A percentile compares a stretch with the other conserved stretches of the same genome.
phyloP scores from a whole-genome alignment of 2,888 invertebrate genomes.

The Pogonocherus hispidulus region DNA sequence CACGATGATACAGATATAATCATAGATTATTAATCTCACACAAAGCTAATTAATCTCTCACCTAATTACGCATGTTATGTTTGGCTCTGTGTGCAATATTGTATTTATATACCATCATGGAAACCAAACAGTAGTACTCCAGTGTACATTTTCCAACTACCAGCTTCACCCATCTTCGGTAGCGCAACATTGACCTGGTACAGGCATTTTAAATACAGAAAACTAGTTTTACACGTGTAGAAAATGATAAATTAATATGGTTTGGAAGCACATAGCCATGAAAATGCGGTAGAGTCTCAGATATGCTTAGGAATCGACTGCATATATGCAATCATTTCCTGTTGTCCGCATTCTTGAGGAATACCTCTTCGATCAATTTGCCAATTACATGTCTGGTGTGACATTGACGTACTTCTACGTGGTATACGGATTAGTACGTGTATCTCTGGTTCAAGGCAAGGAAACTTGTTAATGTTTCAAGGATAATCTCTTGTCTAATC shows the following conservation, averaged over 20 bases:
- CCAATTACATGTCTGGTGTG: slow-evolving; percentile 32
- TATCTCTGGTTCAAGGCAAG: slow-evolving; percentile 6
- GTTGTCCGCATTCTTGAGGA: slow-evolving; percentile 37
- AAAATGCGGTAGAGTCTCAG: slow-evolving; percentile 36
- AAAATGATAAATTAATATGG: slow-evolving; percentile 36
- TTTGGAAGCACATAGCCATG: slow-evolving; percentile 26
- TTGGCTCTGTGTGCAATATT: too few relatives aligned
- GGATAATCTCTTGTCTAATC: slow-evolving; percentile 18
- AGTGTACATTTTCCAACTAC: not conserved
- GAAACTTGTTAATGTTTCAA: slow-evolving; percentile 14
- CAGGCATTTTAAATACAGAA: slow-evolving; percentile 23
- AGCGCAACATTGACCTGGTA: slow-evolving; percentile 3
- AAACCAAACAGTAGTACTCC: too few relatives aligned
- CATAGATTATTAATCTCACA: too few relatives aligned
- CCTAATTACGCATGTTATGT: too few relatives aligned
- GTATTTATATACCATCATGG: too few relatives aligned
- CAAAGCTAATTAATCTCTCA: too few relatives aligned
- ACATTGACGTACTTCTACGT: slow-evolving; percentile 10
- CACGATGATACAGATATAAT: too few relatives aligned
- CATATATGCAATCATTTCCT: slow-evolving; percentile 36
- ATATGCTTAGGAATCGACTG: slow-evolving; percentile 24
- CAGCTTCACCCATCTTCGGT: not conserved
- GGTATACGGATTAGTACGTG: not conserved
- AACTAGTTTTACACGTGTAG: slow-evolving; percentile 40
- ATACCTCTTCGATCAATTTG: slow-evolving; percentile 31